Evolutionary conservation across 2,888 invertebrate genomes (phyloP), one percentile per base, ranked within the genome.

Genomic region (Heliconius hortense): DNA sequence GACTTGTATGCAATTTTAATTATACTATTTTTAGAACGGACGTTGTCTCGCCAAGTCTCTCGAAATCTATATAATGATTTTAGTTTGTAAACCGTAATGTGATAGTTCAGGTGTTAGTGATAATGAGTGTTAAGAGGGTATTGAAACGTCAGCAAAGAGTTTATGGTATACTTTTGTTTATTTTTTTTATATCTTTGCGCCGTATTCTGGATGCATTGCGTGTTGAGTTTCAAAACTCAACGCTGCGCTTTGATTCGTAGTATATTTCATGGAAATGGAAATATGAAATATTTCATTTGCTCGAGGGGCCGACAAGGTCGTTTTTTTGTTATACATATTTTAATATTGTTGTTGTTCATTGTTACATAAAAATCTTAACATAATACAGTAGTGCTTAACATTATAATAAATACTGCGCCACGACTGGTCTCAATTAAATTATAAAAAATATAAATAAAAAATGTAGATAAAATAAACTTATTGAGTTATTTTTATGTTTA

Each of bases 121-220:
- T 66, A 75, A 79, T 79, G 78, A 72, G 74, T 78, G 77, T 69
- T 28, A 79, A 75, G 73, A 78, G 72, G 43, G 70, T 79, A 73
- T 78, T 82, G 72, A 77, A 76, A 77, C 72, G 81, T 39, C 83
- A 82, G 68, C 59, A 73, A 26, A 75, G 79, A 56, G 74, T 81
- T 56, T 78, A 79, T 48, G 81, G 81, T 82, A 80, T 35, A n/a
- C 21, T 8, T 31, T 35, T 69, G 67, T 31, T 31, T 2, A 4
- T 4, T 11, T n/a, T 64, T 21, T 13, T n/a, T 64, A 10, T 10
- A n/a, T 2, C 48, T 18, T 48, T 18, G 18, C 48, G 18, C 18
- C 5, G 18, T 18, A 7, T 48, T 48, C 18, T 48, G 48, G 48
- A 18, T 1, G 5, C 5, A 18, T 48, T 18, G 18, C 2, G 18